A percentile compares a stretch with the other conserved stretches of the same genome.
These are phyloP conservation scores for Drosophila parvula DNA, from an alignment of 1,140 invertebrate genomes.

Conservation along the genomic window DNA sequence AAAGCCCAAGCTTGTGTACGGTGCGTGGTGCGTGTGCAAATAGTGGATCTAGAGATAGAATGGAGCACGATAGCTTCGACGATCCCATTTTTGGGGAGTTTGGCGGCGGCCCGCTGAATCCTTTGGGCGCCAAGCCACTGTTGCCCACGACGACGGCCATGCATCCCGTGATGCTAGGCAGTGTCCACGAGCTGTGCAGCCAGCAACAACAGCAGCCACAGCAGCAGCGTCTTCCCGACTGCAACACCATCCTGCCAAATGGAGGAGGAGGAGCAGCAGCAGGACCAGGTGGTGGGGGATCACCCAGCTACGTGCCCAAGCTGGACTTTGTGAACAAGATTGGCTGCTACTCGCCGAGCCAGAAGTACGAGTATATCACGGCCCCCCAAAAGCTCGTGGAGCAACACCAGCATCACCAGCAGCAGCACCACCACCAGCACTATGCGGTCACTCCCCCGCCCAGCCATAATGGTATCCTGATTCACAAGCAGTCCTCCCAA, in stretches of 20 bases:
- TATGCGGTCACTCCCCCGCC: slow-evolving; percentile 68
- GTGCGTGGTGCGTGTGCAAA: slow-evolving; percentile 19
- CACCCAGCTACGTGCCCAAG: slow-evolving; percentile 77
- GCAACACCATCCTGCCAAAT: slow-evolving; percentile 78
- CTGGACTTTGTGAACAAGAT: slow-evolving; percentile 79
- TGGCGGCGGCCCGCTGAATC: slow-evolving; percentile 75
- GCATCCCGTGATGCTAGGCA: slow-evolving; percentile 88
- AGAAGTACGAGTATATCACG: slow-evolving; percentile 82
- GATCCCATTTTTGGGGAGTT: slow-evolving; percentile 91
- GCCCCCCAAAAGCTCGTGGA: slow-evolving; percentile 71
- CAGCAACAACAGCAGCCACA: slow-evolving; percentile 59
- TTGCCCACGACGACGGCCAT: slow-evolving; percentile 78
- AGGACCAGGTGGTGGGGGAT: slow-evolving; percentile 47
- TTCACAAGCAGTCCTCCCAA: slow-evolving; percentile 63
- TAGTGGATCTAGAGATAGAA: slow-evolving; percentile 58
- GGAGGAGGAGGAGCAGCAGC: slow-evolving; percentile 44
- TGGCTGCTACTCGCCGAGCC: slow-evolving; percentile 81
- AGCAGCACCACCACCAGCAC: slow-evolving; percentile 53
- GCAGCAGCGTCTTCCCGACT: slow-evolving; percentile 77
- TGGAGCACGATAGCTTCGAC: slow-evolving; percentile 90
- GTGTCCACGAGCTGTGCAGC: slow-evolving; percentile 71
- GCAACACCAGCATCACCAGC: slow-evolving; percentile 66
- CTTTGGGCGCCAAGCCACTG: slow-evolving; percentile 80
- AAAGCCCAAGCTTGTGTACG: slow-evolving; percentile 25
- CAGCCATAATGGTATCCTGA: slow-evolving; percentile 68